Percentiles rank a stretch among this genome's conserved stretches.
Evolutionary conservation across 1,140 invertebrate species (phyloP).

Genomic region (Aphelenchoides besseyi): DNA sequence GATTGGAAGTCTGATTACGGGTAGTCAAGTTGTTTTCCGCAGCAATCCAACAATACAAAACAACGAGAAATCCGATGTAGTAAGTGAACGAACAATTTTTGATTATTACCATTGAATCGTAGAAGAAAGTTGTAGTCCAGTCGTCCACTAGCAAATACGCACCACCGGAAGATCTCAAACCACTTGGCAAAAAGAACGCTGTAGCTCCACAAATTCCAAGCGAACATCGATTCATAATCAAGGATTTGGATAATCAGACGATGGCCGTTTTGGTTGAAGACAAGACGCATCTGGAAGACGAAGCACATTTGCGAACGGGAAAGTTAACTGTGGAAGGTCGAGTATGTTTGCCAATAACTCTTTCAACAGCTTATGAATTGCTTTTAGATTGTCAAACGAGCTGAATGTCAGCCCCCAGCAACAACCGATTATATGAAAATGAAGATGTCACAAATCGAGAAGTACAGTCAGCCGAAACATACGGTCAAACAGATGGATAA

Average conservation of each 20-base stretch:
- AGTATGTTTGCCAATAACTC: slow-evolving; percentile 14
- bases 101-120: not conserved
- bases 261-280: slow-evolving; percentile 53
- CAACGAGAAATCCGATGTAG: not conserved
- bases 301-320: slow-evolving; percentile 39
- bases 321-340: slow-evolving; percentile 47
- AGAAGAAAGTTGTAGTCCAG: slow-evolving; percentile 2
- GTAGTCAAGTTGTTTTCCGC: slow-evolving; percentile 7
- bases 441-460: slow-evolving; percentile 52
- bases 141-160: slow-evolving; percentile 4
- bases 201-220: slow-evolving; percentile 38
- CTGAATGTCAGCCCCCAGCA: slow-evolving; percentile 50
- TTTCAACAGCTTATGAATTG: not conserved
- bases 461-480: slow-evolving; percentile 63
- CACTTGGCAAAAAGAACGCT: slow-evolving; percentile 24
- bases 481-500: slow-evolving; percentile 63
- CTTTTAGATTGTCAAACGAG: slow-evolving; percentile 46
- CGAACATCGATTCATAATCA: slow-evolving; percentile 49
- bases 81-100: not conserved
- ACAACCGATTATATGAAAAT: slow-evolving; percentile 49
- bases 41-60: slow-evolving; percentile 5
- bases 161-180: slow-evolving; percentile 13
- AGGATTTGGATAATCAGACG: slow-evolving; percentile 49
- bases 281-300: slow-evolving; percentile 47
- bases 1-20: slow-evolving; percentile 41